Evolutionary conservation across 53 echinoderm and acorn worm genomes (phyloP), one percentile per base, ranked within the genome.

Genomic region (Temnopleurus reevesii): DNA sequence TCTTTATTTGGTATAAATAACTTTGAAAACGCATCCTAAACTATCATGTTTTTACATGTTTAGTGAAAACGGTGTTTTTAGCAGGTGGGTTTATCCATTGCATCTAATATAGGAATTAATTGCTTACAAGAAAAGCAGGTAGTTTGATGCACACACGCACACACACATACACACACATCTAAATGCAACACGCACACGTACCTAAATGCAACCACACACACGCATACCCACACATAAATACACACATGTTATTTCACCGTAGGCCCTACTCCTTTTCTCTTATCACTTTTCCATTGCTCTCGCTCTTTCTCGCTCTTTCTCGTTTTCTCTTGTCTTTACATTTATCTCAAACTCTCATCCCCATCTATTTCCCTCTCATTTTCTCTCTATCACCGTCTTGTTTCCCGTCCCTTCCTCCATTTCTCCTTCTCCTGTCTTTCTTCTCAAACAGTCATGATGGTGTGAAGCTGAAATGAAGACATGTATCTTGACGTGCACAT

Each of bases 381-480:
- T 3, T 47, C 9, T 47, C 49, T 77, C 29, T 17, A 4, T 27
- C 26, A 25, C 17, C 8, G 10, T 28, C 49, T 7, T 2, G 4
- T 28, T 9, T 26, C 5, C 79, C 26, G 12, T 29, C 77, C 46
- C 25, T 5, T 17, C n/a, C 4, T 45, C 15, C 0, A 15, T 19
- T 41, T 18, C 41, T 43, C 18, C 53, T 51, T 15, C 15, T 15
- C 15, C 53, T 51, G 8, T 15, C 53, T 51, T 51, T 19, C 7
- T n/a, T n/a, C n/a, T n/a, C n/a, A n/a, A 17, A 7, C 17, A n/a
- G 49, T 49, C 33, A 31, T 33, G 4, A 63, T 63, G 29, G 33
- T 63, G 9, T 63, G 41, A 38, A 26, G 43, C 36, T 43, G 71
- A 71, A 71, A 71, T 71, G 8, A 71, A 71, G 71, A 71, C 71